Percentiles rank a stretch among this genome's conserved stretches.
These are phyloP conservation scores for Ceratina calcarata DNA, from an alignment of 1,140 invertebrate species.

Conservation along the genomic window DNA sequence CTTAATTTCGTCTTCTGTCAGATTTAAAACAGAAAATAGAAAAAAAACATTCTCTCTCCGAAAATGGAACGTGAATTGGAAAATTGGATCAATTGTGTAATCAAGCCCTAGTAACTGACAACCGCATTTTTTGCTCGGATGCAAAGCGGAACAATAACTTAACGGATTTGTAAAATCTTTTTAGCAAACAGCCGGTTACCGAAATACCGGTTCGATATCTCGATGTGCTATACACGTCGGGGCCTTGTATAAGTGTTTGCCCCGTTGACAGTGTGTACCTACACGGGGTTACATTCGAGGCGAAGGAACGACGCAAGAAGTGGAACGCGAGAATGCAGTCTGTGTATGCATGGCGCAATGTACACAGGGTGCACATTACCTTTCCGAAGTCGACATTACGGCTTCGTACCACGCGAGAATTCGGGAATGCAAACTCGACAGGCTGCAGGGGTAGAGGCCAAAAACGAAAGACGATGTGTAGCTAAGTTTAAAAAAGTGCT, in stretches of 20 bases:
- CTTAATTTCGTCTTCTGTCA: too few species aligned
- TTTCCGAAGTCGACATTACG: conserved; percentile 59
- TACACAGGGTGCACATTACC: conserved; percentile 51
- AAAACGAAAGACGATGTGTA: conserved; percentile 19
- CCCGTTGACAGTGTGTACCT: conserved; percentile 23
- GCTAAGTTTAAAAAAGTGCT: neutral
- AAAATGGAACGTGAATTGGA: too few species aligned
- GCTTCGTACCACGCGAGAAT: conserved; percentile 63
- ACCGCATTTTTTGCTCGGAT: neutral
- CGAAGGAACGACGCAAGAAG: conserved; percentile 56
- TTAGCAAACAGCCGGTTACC: conserved; percentile 11
- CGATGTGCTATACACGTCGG: neutral
- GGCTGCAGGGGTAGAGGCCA: conserved; percentile 14
- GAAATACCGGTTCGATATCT: conserved; percentile 35
- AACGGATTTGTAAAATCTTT: neutral
- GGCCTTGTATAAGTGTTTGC: conserved; percentile 4
- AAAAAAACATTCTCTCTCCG: too few species aligned
- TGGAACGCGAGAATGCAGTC: conserved; percentile 56
- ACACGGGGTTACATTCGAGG: conserved; percentile 19
- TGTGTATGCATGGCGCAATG: conserved; percentile 51
- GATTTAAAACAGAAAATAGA: too few species aligned
- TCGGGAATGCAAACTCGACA: conserved; percentile 43
- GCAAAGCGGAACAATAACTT: neutral
- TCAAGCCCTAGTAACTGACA: neutral
- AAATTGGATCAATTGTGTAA: too few species aligned